Percentiles rank a stretch among this genome's conserved stretches.
Conservation (phyloP, 2,113 vertebrate species). For the Leucosticte australis region DNA sequence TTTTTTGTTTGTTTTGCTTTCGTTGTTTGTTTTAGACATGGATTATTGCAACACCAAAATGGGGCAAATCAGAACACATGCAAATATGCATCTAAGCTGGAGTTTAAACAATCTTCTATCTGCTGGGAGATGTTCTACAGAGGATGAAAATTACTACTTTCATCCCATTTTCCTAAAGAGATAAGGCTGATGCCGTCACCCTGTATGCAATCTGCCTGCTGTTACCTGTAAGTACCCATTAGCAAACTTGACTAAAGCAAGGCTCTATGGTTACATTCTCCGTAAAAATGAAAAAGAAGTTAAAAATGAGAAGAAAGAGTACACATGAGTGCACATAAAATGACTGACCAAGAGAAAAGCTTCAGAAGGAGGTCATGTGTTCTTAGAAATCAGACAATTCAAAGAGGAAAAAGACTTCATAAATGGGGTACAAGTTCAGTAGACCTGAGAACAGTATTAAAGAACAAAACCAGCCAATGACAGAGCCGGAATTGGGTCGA, state of each 20-base stretch:
- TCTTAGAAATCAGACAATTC: neutral
- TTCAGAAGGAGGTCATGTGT: neutral
- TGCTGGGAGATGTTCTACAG: neutral
- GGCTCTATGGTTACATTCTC: neutral
- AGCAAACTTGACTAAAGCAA: neutral
- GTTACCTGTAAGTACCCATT: neutral
- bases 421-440: neutral
- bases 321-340: neutral
- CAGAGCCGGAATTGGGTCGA: neutral
- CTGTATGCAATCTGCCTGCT: neutral
- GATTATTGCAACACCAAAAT: neutral
- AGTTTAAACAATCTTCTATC: neutral
- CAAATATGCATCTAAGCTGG: neutral
- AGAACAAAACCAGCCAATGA: neutral
- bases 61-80: neutral
- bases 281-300: neutral
- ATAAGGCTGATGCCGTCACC: neutral
- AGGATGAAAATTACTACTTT: neutral
- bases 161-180: neutral
- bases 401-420: neutral
- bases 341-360: neutral
- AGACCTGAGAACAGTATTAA: neutral
- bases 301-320: neutral
- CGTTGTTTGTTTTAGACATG: neutral
- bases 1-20: accelerated